Evolutionary conservation across 1,140 invertebrate genomes (phyloP).

Genomic region (Calycopis cecrops): DNA sequence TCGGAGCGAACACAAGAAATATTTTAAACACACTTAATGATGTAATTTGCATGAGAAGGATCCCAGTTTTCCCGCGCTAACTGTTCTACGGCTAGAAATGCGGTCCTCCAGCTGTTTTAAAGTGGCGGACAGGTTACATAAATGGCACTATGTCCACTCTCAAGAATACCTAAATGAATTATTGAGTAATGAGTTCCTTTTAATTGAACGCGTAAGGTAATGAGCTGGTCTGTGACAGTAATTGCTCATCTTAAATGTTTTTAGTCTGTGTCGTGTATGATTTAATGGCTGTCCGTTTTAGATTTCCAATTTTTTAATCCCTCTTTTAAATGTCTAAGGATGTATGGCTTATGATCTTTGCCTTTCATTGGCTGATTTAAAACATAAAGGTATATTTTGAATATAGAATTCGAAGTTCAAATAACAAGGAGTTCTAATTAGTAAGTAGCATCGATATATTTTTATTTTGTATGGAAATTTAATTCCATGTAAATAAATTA

Average conservation of each 20-base stretch:
- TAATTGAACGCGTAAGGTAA: slow-evolving; percentile 16
- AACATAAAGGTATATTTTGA: too few relatives aligned
- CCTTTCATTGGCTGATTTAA: too few relatives aligned
- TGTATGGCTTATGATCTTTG: too few relatives aligned
- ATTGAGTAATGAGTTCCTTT: slow-evolving; percentile 32
- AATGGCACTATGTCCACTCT: slow-evolving; percentile 23
- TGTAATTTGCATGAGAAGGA: slow-evolving; percentile 17
- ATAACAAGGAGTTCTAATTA: too few relatives aligned
- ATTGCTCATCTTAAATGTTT: slow-evolving; percentile 18
- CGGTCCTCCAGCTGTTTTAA: slow-evolving; percentile 2
- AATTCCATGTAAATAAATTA: neutral
- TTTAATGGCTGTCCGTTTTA: slow-evolving; percentile 10
- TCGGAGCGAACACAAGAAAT: slow-evolving; percentile 7
- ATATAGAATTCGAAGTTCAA: too few relatives aligned
- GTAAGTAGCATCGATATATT: too few relatives aligned
- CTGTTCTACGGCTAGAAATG: slow-evolving; percentile 2
- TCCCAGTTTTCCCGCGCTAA: slow-evolving; percentile 1
- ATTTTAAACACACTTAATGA: slow-evolving; percentile 16
- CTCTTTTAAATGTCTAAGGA: too few relatives aligned
- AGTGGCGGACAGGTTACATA: slow-evolving; percentile 16
- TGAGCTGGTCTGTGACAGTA: neutral
- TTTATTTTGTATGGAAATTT: neutral
- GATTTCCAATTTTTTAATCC: neutral
- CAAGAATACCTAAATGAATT: slow-evolving; percentile 27
- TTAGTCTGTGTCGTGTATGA: slow-evolving; percentile 4